These are phyloP conservation scores for Sitophilus oryzae DNA, from an alignment of 1,140 invertebrate genomes.

Conservation along the genomic window DNA sequence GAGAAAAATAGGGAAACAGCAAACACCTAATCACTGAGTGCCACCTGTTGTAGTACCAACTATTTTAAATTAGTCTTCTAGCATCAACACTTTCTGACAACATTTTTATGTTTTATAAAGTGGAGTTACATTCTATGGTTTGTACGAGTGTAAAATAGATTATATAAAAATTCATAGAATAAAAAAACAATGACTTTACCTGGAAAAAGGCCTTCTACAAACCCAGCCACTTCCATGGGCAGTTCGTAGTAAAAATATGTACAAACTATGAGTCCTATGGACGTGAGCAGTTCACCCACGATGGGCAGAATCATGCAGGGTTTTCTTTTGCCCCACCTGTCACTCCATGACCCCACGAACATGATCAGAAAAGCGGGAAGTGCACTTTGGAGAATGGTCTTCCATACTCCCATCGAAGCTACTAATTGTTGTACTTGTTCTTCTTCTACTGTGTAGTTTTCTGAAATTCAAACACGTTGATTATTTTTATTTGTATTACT, in stretches of 20 bases:
- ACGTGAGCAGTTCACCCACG: slow-evolving; percentile 71
- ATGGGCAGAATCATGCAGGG: slow-evolving; percentile 79
- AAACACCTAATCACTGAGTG: too few relatives aligned
- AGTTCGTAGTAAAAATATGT: slow-evolving; percentile 70
- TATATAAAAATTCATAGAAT: background rate
- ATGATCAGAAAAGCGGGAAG: slow-evolving; percentile 69
- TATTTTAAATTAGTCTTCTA: too few relatives aligned
- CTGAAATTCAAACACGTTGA: slow-evolving; percentile 22
- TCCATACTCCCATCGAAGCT: slow-evolving; percentile 73
- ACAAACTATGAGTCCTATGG: slow-evolving; percentile 69
- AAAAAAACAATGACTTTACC: slow-evolving; percentile 7
- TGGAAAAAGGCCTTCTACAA: slow-evolving; percentile 70
- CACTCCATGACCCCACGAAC: slow-evolving; percentile 74
- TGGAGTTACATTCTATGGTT: too few relatives aligned
- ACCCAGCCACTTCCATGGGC: slow-evolving; percentile 70
- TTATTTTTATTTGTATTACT: background rate
- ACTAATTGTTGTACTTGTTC: slow-evolving; percentile 63
- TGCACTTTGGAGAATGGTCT: slow-evolving; percentile 68
- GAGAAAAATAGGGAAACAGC: too few relatives aligned
- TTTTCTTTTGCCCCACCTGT: slow-evolving; percentile 68
- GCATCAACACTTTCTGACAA: too few relatives aligned
- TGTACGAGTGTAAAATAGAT: background rate
- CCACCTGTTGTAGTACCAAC: too few relatives aligned
- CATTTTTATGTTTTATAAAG: too few relatives aligned
- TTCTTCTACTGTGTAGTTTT: slow-evolving; percentile 65